These are phyloP conservation scores for Tenebrosternarchus preto DNA, from an alignment of 2,113 vertebrate species.

Conservation along the genomic window DNA sequence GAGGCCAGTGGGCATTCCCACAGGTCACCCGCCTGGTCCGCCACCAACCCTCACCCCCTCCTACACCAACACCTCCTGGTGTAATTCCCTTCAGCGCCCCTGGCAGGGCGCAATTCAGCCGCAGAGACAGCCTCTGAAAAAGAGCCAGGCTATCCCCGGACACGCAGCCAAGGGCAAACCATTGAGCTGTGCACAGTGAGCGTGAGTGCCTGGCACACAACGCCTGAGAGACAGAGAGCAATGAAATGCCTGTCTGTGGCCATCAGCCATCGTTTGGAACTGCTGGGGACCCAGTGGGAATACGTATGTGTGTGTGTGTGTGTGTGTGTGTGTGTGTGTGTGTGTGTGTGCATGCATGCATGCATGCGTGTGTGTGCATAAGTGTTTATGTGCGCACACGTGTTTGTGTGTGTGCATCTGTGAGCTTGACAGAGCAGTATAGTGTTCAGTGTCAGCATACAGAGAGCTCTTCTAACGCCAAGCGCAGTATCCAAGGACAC, in stretches of 20 bases:
- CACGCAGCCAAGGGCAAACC: conserved; percentile 29
- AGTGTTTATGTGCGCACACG: not conserved
- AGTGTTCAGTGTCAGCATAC: not conserved
- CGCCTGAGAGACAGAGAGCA: conserved; percentile 43
- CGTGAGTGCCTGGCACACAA: conserved; percentile 38
- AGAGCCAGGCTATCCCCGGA: conserved; percentile 34
- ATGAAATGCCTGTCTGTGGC: conserved; percentile 50
- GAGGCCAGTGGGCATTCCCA: conserved; percentile 55
- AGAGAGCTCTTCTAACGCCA: no score
- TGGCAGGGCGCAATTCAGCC: conserved; percentile 49
- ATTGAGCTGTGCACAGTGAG: conserved; percentile 39
- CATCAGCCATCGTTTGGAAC: conserved; percentile 35
- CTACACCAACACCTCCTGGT: conserved; percentile 45
- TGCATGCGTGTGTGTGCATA: not conserved
- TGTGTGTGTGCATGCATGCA: not conserved
- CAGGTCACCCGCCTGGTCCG: conserved; percentile 48
- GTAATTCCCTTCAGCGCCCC: conserved; percentile 56
- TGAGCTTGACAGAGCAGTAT: not conserved
- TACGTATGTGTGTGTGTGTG: conserved; percentile 1
- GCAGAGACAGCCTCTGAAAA: conserved; percentile 51
- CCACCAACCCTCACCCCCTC: conserved; percentile 44
- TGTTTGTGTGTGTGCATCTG: conserved; percentile 5
- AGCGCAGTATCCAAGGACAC: no score
- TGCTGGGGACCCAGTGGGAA: conserved; percentile 20
- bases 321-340: conserved; percentile 2